Evolutionary conservation across 92 coral and sea anemone species (phyloP), one percentile per base, ranked within the genome.

Genomic region (Desmophyllum pertusum): DNA sequence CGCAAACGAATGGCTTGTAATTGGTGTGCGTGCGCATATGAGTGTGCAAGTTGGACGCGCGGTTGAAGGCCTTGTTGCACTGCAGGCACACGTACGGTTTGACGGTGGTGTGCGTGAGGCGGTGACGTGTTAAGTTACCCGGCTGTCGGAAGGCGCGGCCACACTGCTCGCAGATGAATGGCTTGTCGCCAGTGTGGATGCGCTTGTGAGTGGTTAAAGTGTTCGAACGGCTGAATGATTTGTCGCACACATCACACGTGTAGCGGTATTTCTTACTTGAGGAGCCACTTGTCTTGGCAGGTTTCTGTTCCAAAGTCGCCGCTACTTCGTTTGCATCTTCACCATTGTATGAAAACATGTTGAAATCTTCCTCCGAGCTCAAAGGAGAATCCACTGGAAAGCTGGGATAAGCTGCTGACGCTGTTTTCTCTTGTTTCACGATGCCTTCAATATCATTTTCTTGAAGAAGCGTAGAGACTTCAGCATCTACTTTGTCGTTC

Each of bases 11-110:
- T 1, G 99, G 99, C 88, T 94, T 97, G 95, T 90, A 76, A 76
- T 94, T 92, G 46, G 99, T 92, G 71, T 97, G 99, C 71, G 95
- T 94, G 81, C 98, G 98, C 95, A 97, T 94, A 76, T 97, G 99
- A 8, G 98, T 95, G 77, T 93, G 99, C 88, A 97, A 92, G 93
- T 97, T 94, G 30, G 98, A 94, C 81, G 97, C 98, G 17, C 99
- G 94, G 89, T 97, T 97, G 89, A 97, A 97, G 23, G 95, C 93
- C 85, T 97, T 97, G 93, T 94, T 94, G 89, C 99, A 97, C 75
- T 97, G 99, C 83, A 88, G 85, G 91, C 99, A 97, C 84, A 92
- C 95, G 88, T 94, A 92, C 0, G 98, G 93, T 78, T 97, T 97
- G 42, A 87, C 92, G 41, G 95, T 90, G 15, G 97, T 89, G 91